Percentiles rank a stretch among this genome's conserved stretches.
phyloP scores from a whole-genome alignment of 2,888 invertebrate species.

The Carterocephalus palaemon region DNA sequence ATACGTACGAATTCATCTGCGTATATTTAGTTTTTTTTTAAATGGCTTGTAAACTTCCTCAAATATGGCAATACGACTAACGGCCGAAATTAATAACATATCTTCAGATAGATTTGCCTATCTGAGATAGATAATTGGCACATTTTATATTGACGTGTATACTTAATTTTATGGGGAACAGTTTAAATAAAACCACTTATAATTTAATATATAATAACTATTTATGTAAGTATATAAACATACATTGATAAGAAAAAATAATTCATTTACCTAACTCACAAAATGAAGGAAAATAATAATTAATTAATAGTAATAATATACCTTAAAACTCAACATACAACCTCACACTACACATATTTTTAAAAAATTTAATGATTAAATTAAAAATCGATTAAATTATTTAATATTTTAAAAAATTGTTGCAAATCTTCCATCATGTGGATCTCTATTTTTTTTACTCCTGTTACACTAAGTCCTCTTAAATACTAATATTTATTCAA shows the following conservation, averaged over 20 bases:
- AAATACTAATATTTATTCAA: conserved; percentile 53
- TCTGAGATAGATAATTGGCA: no score
- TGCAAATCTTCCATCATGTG: conserved; percentile 28
- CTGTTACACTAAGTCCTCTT: conserved; percentile 51
- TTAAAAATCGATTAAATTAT: conserved; percentile 48
- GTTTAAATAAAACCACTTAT: conserved; percentile 61
- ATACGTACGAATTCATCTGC: no score
- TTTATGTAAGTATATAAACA: conserved; percentile 79
- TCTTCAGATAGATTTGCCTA: no score
- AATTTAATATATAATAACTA: conserved; percentile 76
- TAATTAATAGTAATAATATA: conserved; percentile 43
- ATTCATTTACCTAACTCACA: conserved; percentile 74
- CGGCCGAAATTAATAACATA: no score
- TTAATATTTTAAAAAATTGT: conserved; percentile 36
- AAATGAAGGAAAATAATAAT: conserved; percentile 53
- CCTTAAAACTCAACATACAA: conserved; percentile 69
- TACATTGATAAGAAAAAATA: conserved; percentile 76
- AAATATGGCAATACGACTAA: no score
- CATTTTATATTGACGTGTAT: no score
- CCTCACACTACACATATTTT: conserved; percentile 70
- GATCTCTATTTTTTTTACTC: conserved; percentile 39
- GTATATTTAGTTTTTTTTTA: no score
- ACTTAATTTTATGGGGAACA: neutral
- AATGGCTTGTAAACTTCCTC: no score
- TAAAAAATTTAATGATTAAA: conserved; percentile 43